Evolutionary conservation across 2,797 vertebrate species (phyloP).

Genomic region (Kryptolebias ocellatus): DNA sequence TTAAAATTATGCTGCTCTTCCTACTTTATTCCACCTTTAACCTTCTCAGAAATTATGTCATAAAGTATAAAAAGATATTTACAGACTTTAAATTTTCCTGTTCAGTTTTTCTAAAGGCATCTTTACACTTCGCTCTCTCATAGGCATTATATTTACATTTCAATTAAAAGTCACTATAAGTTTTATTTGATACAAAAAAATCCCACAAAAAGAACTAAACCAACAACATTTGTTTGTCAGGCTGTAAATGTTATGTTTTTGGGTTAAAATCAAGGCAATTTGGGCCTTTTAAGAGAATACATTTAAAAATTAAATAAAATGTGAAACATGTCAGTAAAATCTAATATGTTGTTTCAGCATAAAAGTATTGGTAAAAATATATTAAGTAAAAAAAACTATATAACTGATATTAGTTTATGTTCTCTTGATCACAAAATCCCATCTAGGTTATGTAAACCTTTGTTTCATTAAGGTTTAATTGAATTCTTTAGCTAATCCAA

Average conservation of each 20-base stretch:
- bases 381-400: too few species aligned
- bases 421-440: neutral
- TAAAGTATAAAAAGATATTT: neutral
- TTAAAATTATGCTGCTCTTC: too few species aligned
- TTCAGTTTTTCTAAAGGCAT: neutral
- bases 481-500: too few species aligned
- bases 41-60: neutral
- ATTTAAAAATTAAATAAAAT: too few species aligned
- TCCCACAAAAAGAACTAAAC: slow-evolving; percentile 14
- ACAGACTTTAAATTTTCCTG: neutral
- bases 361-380: too few species aligned
- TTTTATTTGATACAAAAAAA: slow-evolving; percentile 1
- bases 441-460: neutral
- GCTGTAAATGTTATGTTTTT: neutral
- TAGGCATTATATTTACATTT: neutral
- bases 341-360: neutral
- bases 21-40: neutral
- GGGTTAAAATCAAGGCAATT: neutral
- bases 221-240: neutral
- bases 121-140: neutral
- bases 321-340: neutral
- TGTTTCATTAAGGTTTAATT: neutral
- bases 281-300: neutral
- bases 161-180: neutral
- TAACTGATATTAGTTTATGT: too few species aligned